Evolutionary conservation across 1,140 invertebrate species (phyloP).

Genomic region (Drosophila kepulauana): DNA sequence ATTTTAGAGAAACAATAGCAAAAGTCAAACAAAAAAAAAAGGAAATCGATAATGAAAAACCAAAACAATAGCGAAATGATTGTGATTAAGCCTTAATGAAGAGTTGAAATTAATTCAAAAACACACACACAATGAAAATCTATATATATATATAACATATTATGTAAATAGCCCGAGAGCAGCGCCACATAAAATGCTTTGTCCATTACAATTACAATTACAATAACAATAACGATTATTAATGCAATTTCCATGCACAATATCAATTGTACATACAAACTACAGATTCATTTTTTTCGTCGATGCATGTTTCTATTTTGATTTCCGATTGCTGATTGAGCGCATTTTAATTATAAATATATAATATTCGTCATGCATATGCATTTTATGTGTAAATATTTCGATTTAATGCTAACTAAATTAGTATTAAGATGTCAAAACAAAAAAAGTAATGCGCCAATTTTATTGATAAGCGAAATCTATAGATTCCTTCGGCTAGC

Average conservation of each 20-base stretch:
- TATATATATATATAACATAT: too few relatives aligned
- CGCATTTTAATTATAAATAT: conserved; percentile 21
- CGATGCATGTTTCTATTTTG: conserved; percentile 28
- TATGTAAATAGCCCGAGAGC: conserved; percentile 53
- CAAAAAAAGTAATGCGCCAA: conserved; percentile 62
- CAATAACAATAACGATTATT: conserved; percentile 26
- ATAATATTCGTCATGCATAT: conserved; percentile 35
- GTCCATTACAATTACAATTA: conserved; percentile 32
- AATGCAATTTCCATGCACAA: conserved; percentile 29
- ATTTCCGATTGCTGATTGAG: conserved; percentile 27
- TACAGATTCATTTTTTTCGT: too few relatives aligned
- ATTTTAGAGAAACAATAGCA: conserved; percentile 68
- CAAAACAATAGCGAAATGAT: conserved; percentile 70
- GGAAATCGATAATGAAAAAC: conserved; percentile 26
- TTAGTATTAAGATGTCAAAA: conserved; percentile 62
- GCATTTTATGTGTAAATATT: conserved; percentile 74
- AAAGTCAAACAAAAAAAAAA: conserved; percentile 36
- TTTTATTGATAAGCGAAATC: conserved; percentile 63
- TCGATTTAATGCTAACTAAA: conserved; percentile 65
- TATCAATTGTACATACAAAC: conserved; percentile 17
- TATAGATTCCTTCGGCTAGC: conserved; percentile 29
- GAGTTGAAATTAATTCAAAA: conserved; percentile 53
- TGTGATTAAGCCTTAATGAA: conserved; percentile 71
- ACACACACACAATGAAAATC: conserved; percentile 46
- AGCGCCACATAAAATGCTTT: conserved; percentile 44